Evolutionary conservation across 2,888 invertebrate species (phyloP).

Genomic region (Pemphredon lugubris): DNA sequence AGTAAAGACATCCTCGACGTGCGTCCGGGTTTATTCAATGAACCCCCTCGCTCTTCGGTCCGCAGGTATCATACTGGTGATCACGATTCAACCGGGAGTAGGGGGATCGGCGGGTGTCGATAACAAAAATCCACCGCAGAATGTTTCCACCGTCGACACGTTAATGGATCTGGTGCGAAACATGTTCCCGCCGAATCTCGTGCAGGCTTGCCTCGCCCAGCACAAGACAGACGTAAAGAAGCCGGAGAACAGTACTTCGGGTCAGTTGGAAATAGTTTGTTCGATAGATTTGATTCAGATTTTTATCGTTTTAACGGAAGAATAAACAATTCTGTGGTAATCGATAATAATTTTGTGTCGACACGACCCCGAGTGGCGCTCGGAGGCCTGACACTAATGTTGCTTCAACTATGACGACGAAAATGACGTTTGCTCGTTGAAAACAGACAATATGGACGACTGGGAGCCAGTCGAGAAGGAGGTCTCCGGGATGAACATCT

Average conservation of each 20-base stretch:
- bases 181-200: constrained; percentile 95
- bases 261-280: constrained; percentile 6
- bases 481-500: constrained; percentile 90
- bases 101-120: constrained; percentile 78
- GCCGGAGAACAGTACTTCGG: constrained; percentile 45
- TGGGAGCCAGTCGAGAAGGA: constrained; percentile 89
- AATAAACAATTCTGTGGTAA: not conserved
- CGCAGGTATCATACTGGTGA: constrained; percentile 85
- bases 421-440: too few relatives aligned
- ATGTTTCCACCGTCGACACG: constrained; percentile 93
- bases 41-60: too few relatives aligned
- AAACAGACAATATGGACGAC: constrained; percentile 68
- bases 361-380: too few relatives aligned
- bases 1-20: constrained; percentile 25
- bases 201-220: constrained; percentile 91
- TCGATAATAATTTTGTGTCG: too few relatives aligned
- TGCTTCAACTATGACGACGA: too few relatives aligned
- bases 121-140: constrained; percentile 79
- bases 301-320: not conserved
- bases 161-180: constrained; percentile 96
- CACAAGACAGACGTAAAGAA: constrained; percentile 82
- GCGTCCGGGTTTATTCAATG: too few relatives aligned
- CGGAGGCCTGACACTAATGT: too few relatives aligned
- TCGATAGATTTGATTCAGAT: too few relatives aligned
- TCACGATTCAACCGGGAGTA: constrained; percentile 92